Evolutionary conservation across 2,888 invertebrate genomes (phyloP).

Genomic region (Palloptera scutellata): DNA sequence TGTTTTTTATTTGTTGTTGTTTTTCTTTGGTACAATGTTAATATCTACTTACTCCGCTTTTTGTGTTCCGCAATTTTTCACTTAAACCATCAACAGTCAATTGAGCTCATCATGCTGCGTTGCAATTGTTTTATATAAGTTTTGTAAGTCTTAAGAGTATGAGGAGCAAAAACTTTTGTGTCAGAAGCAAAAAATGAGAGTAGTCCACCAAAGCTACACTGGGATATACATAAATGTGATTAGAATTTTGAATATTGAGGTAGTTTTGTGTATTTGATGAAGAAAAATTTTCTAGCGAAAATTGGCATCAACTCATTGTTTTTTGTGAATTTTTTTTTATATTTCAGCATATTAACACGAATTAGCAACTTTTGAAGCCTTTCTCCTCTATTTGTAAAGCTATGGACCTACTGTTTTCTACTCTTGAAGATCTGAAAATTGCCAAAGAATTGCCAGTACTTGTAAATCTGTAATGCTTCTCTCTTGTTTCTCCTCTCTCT

Average conservation of each 20-base stretch:
- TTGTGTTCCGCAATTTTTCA: conserved; percentile 51
- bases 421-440: too few species aligned
- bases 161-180: background rate
- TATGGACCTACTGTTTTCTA: too few species aligned
- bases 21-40: conserved; percentile 28
- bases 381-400: too few species aligned
- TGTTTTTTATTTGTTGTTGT: too few species aligned
- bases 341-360: too few species aligned
- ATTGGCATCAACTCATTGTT: too few species aligned
- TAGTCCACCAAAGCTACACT: conserved; percentile 15
- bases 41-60: conserved; percentile 39
- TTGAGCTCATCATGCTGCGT: conserved; percentile 51
- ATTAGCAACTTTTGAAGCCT: too few species aligned
- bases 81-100: conserved; percentile 49
- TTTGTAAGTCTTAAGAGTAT: background rate
- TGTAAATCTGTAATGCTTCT: too few species aligned
- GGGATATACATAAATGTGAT: conserved; percentile 20
- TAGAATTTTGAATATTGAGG: conserved; percentile 18
- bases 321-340: too few species aligned
- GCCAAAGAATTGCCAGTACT: too few species aligned
- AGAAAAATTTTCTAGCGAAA: too few species aligned
- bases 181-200: conserved; percentile 2
- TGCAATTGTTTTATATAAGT: conserved; percentile 37
- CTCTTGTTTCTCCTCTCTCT: too few species aligned
- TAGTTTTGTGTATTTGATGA: background rate